phyloP scores from a whole-genome alignment of 2,113 vertebrate species.

The Telmatochromis sp. region DNA sequence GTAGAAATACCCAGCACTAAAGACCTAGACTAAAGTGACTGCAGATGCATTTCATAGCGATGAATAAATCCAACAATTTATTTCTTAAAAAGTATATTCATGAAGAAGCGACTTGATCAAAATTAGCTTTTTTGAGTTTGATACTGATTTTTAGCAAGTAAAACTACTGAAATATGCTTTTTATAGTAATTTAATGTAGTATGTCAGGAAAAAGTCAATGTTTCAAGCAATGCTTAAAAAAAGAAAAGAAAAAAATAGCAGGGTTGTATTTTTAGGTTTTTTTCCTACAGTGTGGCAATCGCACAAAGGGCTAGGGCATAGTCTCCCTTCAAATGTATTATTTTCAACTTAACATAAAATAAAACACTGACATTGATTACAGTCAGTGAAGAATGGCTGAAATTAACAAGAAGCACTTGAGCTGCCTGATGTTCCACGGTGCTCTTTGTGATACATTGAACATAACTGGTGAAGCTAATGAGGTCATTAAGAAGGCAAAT shows the following conservation, averaged over 20 bases:
- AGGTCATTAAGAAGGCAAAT: constrained; percentile 39
- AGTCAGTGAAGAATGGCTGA: constrained; percentile 7
- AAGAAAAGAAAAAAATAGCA: not conserved
- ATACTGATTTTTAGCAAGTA: not conserved
- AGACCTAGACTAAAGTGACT: not conserved
- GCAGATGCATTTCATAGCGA: not conserved
- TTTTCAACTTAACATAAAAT: not conserved
- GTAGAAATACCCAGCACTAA: not conserved
- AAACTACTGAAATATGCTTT: not conserved
- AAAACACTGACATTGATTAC: not conserved
- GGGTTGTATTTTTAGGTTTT: not conserved
- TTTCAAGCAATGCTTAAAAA: not conserved
- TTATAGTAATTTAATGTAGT: not conserved
- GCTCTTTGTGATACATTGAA: constrained; percentile 24
- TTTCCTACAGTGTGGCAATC: not conserved
- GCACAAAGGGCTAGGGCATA: not conserved
- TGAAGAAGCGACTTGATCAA: not conserved
- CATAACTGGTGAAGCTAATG: constrained; percentile 24
- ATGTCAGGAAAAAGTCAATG: not conserved
- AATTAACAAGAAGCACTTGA: constrained; percentile 20
- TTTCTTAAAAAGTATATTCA: not conserved
- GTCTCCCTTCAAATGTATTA: not conserved
- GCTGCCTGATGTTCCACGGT: constrained; percentile 4
- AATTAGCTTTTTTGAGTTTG: not conserved
- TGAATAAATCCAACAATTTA: not conserved